phyloP scores from a whole-genome alignment of 1,140 invertebrate species.

The Drosophila mayri region DNA sequence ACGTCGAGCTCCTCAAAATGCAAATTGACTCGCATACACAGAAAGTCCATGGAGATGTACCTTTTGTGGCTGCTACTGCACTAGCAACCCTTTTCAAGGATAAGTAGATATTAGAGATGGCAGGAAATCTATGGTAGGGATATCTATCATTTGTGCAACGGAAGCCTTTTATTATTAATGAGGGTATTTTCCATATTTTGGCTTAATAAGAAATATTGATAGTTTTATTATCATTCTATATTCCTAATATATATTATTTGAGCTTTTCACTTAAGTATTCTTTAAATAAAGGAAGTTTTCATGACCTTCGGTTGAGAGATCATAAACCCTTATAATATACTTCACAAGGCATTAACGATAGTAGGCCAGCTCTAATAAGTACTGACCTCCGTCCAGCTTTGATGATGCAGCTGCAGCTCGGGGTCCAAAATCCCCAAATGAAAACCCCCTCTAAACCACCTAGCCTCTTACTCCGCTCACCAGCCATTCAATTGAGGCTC shows the following conservation, averaged over 20 bases:
- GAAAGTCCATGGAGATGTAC: slow-evolving; percentile 22
- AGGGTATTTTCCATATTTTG: not conserved
- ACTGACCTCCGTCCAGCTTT: slow-evolving; percentile 10
- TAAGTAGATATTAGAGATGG: slow-evolving; percentile 10
- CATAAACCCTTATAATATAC: not conserved
- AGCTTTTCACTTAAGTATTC: not conserved
- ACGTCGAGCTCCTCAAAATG: slow-evolving; percentile 55
- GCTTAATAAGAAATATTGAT: too few species aligned
- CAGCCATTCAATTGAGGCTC: slow-evolving; percentile 35
- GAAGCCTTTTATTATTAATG: not conserved
- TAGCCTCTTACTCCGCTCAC: not conserved
- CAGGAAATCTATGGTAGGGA: not conserved
- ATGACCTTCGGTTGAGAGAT: not conserved
- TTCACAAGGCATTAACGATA: not conserved
- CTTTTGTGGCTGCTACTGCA: slow-evolving; percentile 29
- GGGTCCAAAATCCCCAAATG: not conserved
- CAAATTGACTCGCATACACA: slow-evolving; percentile 58
- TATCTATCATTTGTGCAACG: not conserved
- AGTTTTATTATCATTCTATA: not conserved
- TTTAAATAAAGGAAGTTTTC: not conserved
- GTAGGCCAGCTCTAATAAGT: not conserved
- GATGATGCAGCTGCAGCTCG: slow-evolving; percentile 18
- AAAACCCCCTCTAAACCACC: not conserved
- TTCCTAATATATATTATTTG: not conserved
- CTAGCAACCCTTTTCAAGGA: slow-evolving; percentile 3